A percentile compares a stretch with the other conserved stretches of the same genome.
phyloP scores from a whole-genome alignment of 2,113 vertebrate species.

The Engystomops pustulosus region DNA sequence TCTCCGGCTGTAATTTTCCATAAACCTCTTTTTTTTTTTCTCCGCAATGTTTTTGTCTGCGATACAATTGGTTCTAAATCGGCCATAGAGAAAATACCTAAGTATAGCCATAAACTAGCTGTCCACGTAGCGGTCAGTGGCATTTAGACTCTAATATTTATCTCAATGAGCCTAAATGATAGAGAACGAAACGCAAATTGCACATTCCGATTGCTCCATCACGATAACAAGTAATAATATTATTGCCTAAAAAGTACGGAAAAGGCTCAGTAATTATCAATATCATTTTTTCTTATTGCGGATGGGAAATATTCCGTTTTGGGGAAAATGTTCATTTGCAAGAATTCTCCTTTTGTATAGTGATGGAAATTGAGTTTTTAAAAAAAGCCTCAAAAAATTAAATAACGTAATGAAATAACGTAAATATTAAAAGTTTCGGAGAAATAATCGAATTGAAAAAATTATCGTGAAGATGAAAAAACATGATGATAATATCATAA shows the following conservation, averaged over 20 bases:
- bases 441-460: not conserved
- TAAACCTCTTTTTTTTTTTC: conserved; percentile 41
- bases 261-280: not conserved
- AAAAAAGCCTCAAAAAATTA: not conserved
- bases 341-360: not conserved
- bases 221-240: conserved; percentile 45
- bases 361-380: not conserved
- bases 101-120: conserved; percentile 25
- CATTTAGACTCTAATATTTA: conserved; percentile 32
- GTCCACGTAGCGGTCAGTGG: not conserved
- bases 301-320: not conserved
- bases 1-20: conserved; percentile 30
- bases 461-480: no score
- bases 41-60: not conserved
- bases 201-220: conserved; percentile 20
- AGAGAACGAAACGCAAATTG: conserved; percentile 16
- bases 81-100: conserved; percentile 39
- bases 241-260: conserved; percentile 47
- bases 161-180: conserved; percentile 35
- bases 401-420: not conserved
- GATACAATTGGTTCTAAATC: conserved; percentile 24
- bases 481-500: no score
- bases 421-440: not conserved
- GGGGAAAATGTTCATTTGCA: not conserved
- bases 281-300: conserved; percentile 23